phyloP scores from a whole-genome alignment of 2,797 vertebrate species.

The Oreochromis grahami region DNA sequence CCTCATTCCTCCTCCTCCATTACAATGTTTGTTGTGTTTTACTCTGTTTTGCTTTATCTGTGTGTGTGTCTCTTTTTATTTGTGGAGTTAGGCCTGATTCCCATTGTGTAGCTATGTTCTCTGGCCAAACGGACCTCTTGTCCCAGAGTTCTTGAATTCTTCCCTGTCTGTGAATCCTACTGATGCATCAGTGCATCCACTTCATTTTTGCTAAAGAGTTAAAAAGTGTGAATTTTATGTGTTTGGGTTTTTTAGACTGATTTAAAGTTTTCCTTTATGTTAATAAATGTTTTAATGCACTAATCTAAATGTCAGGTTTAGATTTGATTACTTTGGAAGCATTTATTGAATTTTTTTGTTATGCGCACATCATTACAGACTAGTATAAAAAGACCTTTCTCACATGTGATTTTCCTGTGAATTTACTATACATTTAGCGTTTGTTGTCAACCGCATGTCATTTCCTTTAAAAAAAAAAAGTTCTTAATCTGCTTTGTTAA shows the following conservation, averaged over 20 bases:
- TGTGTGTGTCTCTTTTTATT: conserved; percentile 4
- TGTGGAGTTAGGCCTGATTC: neutral
- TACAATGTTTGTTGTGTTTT: conserved; percentile 33
- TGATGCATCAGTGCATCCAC: neutral
- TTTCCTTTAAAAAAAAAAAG: neutral
- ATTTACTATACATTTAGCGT: neutral
- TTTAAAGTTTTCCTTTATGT: neutral
- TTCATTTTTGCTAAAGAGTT: neutral
- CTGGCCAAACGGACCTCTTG: conserved; percentile 37
- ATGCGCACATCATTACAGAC: neutral
- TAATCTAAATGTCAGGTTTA: neutral
- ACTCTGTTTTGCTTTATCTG: conserved; percentile 21
- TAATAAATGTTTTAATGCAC: neutral
- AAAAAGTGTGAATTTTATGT: neutral
- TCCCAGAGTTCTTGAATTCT: neutral
- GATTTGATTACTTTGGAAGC: neutral
- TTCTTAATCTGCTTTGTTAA: conserved; percentile 65
- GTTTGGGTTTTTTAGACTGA: fast-evolving
- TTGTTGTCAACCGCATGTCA: neutral
- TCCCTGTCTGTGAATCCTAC: neutral
- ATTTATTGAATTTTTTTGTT: neutral
- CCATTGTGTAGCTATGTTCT: conserved; percentile 24
- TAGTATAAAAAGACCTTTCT: neutral
- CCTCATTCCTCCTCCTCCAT: neutral
- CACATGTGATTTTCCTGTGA: neutral